These are phyloP conservation scores for Ptilonorhynchus violaceus DNA, from an alignment of 2,113 vertebrate genomes.

Conservation along the genomic window DNA sequence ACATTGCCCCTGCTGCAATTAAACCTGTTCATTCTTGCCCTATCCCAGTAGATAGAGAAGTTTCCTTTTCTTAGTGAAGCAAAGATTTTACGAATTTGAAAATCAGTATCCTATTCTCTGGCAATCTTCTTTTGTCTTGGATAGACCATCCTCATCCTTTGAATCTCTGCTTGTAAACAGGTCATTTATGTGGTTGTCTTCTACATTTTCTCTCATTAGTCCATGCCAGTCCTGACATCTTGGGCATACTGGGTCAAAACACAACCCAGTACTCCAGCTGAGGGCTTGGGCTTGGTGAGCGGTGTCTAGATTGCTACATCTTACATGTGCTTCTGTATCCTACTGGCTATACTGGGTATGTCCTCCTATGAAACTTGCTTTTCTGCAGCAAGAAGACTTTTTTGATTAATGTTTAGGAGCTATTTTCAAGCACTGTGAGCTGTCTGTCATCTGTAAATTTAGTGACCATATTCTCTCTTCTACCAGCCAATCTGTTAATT, in stretches of 20 bases:
- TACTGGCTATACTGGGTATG: not conserved
- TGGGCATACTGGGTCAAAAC: not conserved
- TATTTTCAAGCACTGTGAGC: not conserved
- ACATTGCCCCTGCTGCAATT: not conserved
- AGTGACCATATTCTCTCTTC: not conserved
- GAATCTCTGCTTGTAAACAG: not conserved
- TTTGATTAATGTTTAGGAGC: not conserved
- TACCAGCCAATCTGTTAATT: not conserved
- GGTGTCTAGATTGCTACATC: rapidly evolving
- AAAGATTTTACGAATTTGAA: not conserved
- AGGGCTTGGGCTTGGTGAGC: not conserved
- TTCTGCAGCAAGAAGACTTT: not conserved
- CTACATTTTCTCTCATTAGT: not conserved
- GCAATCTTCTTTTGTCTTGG: not conserved
- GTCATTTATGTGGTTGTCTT: not conserved
- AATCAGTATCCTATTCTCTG: not conserved
- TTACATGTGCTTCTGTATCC: not conserved
- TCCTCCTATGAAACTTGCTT: not conserved
- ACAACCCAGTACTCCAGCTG: not conserved
- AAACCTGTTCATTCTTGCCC: constrained; percentile 23
- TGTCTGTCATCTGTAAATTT: constrained; percentile 3
- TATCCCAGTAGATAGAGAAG: not conserved
- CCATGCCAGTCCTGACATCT: not conserved
- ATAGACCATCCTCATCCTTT: not conserved
- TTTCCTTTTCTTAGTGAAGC: not conserved